Conservation (phyloP, 1,140 invertebrate genomes). For the Cyrtorhinus lividipennis region DNA sequence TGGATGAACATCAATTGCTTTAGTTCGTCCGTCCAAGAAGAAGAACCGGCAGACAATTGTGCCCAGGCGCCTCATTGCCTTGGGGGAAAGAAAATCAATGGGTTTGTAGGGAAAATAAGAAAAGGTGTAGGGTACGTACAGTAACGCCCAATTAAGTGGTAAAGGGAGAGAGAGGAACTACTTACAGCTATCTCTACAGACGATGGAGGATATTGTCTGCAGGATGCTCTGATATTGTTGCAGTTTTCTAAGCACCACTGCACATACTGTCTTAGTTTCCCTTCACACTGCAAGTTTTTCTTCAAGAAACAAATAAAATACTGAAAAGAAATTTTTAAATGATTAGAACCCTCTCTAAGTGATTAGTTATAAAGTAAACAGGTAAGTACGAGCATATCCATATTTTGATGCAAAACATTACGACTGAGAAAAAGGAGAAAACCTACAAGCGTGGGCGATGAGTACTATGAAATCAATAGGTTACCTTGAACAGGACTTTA, state of each 20-base stretch:
- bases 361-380: no score
- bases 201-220: conserved; percentile 71
- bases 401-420: no score
- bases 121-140: neutral
- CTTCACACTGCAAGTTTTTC: conserved; percentile 52
- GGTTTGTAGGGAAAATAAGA: conserved; percentile 25
- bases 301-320: conserved; percentile 65
- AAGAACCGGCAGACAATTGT: conserved; percentile 91
- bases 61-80: conserved; percentile 77
- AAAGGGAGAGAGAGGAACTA: conserved; percentile 20
- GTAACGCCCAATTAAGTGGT: neutral
- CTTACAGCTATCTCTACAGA: conserved; percentile 82
- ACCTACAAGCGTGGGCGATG: no score
- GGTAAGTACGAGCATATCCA: no score
- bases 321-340: conserved; percentile 32
- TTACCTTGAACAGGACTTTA: conserved; percentile 63
- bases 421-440: no score
- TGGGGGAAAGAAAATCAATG: no score
- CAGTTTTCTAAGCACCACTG: conserved; percentile 91
- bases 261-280: conserved; percentile 66
- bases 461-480: no score
- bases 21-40: conserved; percentile 87
- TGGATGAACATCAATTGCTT: conserved; percentile 88
- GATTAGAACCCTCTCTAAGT: no score
- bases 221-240: conserved; percentile 66